Percentiles rank a stretch among this genome's conserved stretches.
Evolutionary conservation across 2,113 vertebrate genomes (phyloP).

Genomic region (Cottus gobio): DNA sequence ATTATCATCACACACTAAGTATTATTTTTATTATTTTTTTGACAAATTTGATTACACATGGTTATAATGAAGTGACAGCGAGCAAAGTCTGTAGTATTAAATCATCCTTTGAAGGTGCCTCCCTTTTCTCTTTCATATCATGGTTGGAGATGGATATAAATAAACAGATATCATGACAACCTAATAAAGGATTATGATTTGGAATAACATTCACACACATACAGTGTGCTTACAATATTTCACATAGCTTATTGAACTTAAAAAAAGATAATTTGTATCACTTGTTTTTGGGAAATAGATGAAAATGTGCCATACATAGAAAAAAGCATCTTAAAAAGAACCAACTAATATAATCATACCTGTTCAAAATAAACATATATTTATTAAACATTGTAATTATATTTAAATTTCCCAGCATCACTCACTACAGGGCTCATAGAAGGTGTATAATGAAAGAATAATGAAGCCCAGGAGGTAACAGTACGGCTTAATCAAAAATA

Average conservation of each 20-base stretch:
- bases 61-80: neutral
- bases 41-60: neutral
- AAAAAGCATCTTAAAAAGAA: conserved; percentile 29
- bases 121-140: neutral
- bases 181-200: neutral
- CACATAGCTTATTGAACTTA: neutral
- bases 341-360: neutral
- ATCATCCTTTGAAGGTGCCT: neutral
- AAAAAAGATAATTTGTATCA: neutral
- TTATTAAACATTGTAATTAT: neutral
- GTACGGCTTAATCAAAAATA: conserved; percentile 18
- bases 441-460: conserved; percentile 15
- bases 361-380: conserved; percentile 7
- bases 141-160: conserved; percentile 15
- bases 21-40: neutral
- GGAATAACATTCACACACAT: conserved; percentile 21
- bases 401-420: neutral
- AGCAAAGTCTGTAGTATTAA: neutral
- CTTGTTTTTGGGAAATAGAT: neutral
- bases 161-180: conserved; percentile 26
- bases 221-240: neutral
- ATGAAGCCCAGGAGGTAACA: conserved; percentile 13
- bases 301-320: conserved; percentile 20
- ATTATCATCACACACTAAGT: neutral
- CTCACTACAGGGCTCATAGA: conserved; percentile 26